phyloP scores from a whole-genome alignment of 2,797 vertebrate species.

The Peromyscus nudipes region DNA sequence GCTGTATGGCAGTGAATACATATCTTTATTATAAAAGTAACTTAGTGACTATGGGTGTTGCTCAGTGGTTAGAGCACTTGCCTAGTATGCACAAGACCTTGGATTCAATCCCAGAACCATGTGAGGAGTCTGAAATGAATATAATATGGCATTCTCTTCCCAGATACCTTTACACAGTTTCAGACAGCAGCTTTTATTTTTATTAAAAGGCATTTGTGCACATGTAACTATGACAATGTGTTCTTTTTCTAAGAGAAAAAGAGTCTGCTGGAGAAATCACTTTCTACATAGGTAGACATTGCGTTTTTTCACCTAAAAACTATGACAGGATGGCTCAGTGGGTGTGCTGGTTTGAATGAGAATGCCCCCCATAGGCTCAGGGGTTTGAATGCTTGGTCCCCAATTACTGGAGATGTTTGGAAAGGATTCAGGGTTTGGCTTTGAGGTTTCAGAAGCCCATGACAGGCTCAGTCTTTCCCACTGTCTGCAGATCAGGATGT shows the following conservation, averaged over 20 bases:
- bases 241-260: neutral
- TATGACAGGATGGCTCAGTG: neutral
- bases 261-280: neutral
- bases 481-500: neutral
- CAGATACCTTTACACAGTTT: neutral
- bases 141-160: neutral
- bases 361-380: neutral
- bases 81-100: neutral
- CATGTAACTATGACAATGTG: neutral
- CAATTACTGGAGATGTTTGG: neutral
- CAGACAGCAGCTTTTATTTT: neutral
- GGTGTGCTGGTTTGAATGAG: neutral
- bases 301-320: neutral
- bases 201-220: neutral
- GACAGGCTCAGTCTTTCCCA: neutral
- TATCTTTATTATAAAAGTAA: slow-evolving; percentile 8
- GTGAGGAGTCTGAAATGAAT: neutral
- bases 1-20: neutral
- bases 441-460: neutral
- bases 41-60: neutral
- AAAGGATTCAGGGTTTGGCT: neutral
- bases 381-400: neutral
- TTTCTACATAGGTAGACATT: neutral
- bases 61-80: neutral
- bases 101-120: neutral